These are phyloP conservation scores for Terrapene triunguis DNA, from an alignment of 2,113 vertebrate species.

Conservation along the genomic window DNA sequence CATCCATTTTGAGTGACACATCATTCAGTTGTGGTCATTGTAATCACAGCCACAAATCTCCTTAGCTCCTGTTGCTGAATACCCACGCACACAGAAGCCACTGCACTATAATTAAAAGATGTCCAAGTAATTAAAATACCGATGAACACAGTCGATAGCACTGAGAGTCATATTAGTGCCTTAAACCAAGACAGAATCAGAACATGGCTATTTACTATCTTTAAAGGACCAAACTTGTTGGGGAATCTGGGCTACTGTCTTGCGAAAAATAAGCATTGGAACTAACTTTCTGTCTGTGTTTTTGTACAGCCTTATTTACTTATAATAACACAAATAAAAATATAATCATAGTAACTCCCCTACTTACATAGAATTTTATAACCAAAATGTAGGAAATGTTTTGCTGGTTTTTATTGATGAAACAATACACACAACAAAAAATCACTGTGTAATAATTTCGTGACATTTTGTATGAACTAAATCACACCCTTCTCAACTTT, in stretches of 20 bases:
- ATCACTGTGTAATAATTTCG: not conserved
- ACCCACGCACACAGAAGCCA: not conserved
- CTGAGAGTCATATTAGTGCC: not conserved
- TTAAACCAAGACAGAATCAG: not conserved
- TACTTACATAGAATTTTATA: not conserved
- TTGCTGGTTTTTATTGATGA: not conserved
- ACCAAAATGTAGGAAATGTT: not conserved
- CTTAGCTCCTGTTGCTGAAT: not conserved
- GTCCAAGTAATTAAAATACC: not conserved
- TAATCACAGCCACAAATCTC: not conserved
- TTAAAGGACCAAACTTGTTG: not conserved
- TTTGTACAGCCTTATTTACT: not conserved
- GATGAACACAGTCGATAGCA: not conserved
- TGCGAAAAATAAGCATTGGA: accelerated
- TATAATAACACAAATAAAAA: not conserved
- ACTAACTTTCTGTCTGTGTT: not conserved
- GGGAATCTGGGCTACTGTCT: not conserved
- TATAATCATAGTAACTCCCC: not conserved
- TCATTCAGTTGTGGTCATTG: not conserved
- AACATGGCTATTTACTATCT: not conserved
- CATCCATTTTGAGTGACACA: not conserved
- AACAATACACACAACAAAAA: not conserved
- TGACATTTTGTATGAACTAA: not conserved
- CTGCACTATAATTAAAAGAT: not conserved
- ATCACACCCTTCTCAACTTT: not conserved